phyloP scores from a whole-genome alignment of 2,113 vertebrate species.

The Drymodes brunneopygia region DNA sequence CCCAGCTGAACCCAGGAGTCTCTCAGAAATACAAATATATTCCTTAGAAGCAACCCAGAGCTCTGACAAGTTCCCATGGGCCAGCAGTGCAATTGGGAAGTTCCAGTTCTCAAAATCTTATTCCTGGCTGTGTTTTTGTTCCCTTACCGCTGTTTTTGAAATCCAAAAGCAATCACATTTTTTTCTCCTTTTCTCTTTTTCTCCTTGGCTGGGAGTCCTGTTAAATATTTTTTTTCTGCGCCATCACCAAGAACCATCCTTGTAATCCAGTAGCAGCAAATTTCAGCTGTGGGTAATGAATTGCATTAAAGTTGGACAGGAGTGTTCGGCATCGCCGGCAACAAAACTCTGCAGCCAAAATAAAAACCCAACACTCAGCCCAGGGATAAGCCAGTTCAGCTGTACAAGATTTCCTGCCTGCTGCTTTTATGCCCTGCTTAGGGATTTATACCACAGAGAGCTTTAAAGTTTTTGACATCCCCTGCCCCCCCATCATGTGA shows the following conservation, averaged over 20 bases:
- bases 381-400: slow-evolving; percentile 6
- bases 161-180: neutral
- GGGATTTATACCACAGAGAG: slow-evolving; percentile 18
- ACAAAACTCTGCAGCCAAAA: neutral
- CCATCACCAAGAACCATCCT: neutral
- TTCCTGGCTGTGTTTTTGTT: neutral
- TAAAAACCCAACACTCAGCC: neutral
- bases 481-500: neutral
- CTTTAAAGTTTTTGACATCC: slow-evolving; percentile 40
- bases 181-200: neutral
- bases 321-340: fast-evolving
- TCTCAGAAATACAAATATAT: neutral
- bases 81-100: neutral
- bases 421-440: neutral
- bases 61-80: neutral
- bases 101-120: neutral
- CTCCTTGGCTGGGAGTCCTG: neutral
- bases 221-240: neutral
- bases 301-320: neutral
- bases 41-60: neutral
- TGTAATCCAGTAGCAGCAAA: neutral
- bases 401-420: slow-evolving; percentile 17
- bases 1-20: neutral
- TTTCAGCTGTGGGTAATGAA: neutral
- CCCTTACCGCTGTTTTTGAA: neutral